Conservation (phyloP, 2,113 vertebrate species). For the Centropus unirufus region DNA sequence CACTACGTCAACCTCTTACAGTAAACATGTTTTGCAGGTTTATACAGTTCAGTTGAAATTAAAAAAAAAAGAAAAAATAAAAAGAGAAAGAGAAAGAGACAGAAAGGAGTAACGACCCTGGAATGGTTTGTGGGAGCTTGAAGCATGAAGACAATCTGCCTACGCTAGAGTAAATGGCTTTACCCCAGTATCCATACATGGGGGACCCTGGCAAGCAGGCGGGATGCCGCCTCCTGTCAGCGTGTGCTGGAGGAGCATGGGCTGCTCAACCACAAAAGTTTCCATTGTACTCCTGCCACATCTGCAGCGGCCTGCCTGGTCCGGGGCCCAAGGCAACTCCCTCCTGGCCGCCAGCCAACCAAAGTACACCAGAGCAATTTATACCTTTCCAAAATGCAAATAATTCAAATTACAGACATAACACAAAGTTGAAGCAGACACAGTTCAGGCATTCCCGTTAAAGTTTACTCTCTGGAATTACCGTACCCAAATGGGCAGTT, state of each 20-base stretch:
- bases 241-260: constrained; percentile 70
- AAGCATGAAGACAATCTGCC: constrained; percentile 52
- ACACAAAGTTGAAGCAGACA: constrained; percentile 76
- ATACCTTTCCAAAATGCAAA: constrained; percentile 80
- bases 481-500: constrained; percentile 62
- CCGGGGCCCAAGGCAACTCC: constrained; percentile 77
- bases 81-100: neutral
- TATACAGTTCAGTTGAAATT: constrained; percentile 57
- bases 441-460: constrained; percentile 78
- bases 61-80: neutral
- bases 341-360: constrained; percentile 56
- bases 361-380: constrained; percentile 75
- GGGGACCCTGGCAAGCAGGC: constrained; percentile 61
- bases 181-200: constrained; percentile 25
- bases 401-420: constrained; percentile 79
- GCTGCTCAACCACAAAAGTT: constrained; percentile 84
- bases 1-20: constrained; percentile 83
- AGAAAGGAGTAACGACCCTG: constrained; percentile 20
- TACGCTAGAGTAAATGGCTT: constrained; percentile 1
- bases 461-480: constrained; percentile 70
- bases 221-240: constrained; percentile 74
- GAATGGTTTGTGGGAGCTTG: constrained; percentile 57
- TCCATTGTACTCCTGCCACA: constrained; percentile 86
- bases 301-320: constrained; percentile 86
- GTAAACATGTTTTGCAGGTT: constrained; percentile 93